Percentiles rank a stretch among this genome's conserved stretches.
phyloP scores from a whole-genome alignment of 2,797 vertebrate species.

The Hafferia zeledoni region DNA sequence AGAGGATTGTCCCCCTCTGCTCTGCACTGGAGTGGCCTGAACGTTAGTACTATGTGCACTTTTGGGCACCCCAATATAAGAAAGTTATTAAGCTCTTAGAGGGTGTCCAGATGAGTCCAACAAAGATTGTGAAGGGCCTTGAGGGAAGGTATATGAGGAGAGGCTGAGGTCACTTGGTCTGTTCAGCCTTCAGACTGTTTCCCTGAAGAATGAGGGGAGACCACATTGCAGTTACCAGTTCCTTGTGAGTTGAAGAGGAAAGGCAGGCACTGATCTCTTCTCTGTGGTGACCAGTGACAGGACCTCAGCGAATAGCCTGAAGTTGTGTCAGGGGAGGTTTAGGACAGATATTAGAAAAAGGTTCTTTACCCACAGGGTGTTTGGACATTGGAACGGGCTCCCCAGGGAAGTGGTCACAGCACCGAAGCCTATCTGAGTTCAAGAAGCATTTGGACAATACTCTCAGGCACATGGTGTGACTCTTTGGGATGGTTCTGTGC shows the following conservation, averaged over 20 bases:
- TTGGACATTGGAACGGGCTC: not conserved
- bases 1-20: not conserved
- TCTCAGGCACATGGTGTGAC: accelerated
- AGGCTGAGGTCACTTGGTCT: accelerated
- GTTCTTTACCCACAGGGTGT: accelerated
- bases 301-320: accelerated
- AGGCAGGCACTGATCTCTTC: not conserved
- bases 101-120: not conserved
- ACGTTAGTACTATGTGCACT: accelerated
- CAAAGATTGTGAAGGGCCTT: not conserved
- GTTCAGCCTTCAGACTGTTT: no score
- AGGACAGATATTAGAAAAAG: not conserved
- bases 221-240: not conserved
- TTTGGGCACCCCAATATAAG: accelerated
- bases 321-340: not conserved
- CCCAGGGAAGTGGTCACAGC: not conserved
- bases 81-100: not conserved
- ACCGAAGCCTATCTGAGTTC: not conserved
- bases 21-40: accelerated
- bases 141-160: not conserved
- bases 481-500: not conserved
- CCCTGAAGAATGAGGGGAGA: no score
- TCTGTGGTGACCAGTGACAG: not conserved
- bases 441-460: not conserved
- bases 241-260: not conserved